Evolutionary conservation across 1,140 invertebrate genomes (phyloP).

Genomic region (Drosophila erecta): DNA sequence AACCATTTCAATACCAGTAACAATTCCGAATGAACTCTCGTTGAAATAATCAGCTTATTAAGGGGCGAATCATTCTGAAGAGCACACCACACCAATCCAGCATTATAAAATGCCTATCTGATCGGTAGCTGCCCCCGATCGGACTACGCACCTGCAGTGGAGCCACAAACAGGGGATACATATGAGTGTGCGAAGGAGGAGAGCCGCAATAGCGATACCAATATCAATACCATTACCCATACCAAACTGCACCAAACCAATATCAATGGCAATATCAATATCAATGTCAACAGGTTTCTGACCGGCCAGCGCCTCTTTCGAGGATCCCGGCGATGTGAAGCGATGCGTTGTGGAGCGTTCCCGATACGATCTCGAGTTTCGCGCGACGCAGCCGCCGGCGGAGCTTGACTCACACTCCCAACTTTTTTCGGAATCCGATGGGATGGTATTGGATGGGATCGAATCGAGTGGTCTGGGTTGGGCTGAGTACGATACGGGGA

Average conservation of each 20-base stretch:
- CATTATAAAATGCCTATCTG: neutral
- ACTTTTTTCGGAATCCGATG: neutral
- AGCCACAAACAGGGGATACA: slow-evolving; percentile 3
- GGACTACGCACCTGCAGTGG: slow-evolving; percentile 35
- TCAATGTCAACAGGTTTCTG: slow-evolving; percentile 75
- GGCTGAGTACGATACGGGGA: slow-evolving; percentile 5
- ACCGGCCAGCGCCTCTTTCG: slow-evolving; percentile 17
- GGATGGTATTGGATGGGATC: neutral
- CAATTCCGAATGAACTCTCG: neutral
- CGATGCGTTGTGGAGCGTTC: slow-evolving; percentile 31
- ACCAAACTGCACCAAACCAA: slow-evolving; percentile 25
- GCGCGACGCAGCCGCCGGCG: slow-evolving; percentile 47
- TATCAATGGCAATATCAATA: slow-evolving; percentile 71
- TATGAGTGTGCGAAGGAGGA: slow-evolving; percentile 7
- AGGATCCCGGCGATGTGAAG: slow-evolving; percentile 32
- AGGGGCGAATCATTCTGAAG: neutral
- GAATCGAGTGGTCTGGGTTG: neutral
- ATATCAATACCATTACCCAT: slow-evolving; percentile 70
- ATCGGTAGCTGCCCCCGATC: slow-evolving; percentile 15
- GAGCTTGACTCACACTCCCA: slow-evolving; percentile 38
- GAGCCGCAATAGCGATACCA: slow-evolving; percentile 56
- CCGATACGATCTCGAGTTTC: slow-evolving; percentile 57
- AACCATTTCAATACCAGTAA: neutral
- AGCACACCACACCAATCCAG: slow-evolving; percentile 1
- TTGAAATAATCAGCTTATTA: slow-evolving; percentile 24